Conservation (phyloP, 1,140 invertebrate genomes). For the Archegozetes longisetosus region DNA sequence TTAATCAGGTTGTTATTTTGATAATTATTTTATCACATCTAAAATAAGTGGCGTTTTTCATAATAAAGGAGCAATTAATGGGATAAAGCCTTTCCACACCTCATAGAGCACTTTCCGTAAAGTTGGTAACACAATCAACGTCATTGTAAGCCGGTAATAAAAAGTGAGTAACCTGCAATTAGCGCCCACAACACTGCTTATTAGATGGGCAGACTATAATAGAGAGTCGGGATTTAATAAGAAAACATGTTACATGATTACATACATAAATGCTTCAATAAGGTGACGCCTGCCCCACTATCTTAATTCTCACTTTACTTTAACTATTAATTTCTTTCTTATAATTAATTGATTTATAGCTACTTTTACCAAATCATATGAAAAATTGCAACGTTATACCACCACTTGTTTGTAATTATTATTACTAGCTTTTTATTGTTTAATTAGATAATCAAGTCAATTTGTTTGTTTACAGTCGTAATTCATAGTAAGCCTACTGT, state of each 20-base stretch:
- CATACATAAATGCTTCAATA: neutral
- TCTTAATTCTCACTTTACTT: neutral
- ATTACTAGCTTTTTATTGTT: neutral
- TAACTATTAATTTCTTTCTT: conserved; percentile 1
- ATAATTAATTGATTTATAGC: neutral
- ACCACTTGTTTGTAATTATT: neutral
- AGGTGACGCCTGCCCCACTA: neutral
- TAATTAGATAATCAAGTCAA: neutral
- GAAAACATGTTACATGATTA: neutral
- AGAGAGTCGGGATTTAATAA: neutral
- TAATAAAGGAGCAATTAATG: neutral
- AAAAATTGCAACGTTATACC: neutral
- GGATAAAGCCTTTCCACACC: neutral
- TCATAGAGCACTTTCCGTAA: neutral
- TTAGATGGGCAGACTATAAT: neutral
- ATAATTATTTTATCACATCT: neutral
- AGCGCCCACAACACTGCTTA: neutral
- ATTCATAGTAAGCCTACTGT: neutral
- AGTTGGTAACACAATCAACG: neutral
- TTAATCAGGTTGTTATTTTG: neutral
- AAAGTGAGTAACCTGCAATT: neutral
- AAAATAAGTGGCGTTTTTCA: neutral
- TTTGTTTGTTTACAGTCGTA: neutral
- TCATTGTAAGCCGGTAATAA: neutral
- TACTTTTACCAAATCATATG: neutral